Percentiles rank a stretch among this genome's conserved stretches.
Conservation (phyloP, 1,140 invertebrate species). For the Eubasilissa regina region DNA sequence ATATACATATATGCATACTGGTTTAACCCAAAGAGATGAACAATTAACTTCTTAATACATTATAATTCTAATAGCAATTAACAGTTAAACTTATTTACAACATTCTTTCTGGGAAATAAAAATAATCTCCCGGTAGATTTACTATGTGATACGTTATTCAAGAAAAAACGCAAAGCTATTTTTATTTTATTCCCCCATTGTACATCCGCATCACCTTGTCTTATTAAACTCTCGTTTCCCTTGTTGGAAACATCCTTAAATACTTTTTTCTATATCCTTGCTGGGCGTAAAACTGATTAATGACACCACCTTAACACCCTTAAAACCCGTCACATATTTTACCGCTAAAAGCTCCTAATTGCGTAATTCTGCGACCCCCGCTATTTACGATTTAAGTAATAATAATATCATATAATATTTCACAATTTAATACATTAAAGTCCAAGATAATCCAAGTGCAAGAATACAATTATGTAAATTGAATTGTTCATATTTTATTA, state of each 20-base stretch:
- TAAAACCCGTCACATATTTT: slow-evolving; percentile 15
- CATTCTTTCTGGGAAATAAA: neutral
- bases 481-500: neutral
- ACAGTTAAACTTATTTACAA: too few relatives aligned
- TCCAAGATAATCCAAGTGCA: too few relatives aligned
- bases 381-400: neutral
- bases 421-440: too few relatives aligned
- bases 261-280: slow-evolving; percentile 14
- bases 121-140: neutral
- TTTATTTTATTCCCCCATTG: neutral
- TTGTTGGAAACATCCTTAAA: neutral
- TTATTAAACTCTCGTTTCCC: slow-evolving; percentile 10
- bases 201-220: neutral
- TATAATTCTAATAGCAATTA: too few relatives aligned
- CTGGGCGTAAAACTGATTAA: slow-evolving; percentile 29
- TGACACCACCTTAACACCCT: slow-evolving; percentile 25
- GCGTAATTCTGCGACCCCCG: slow-evolving; percentile 6
- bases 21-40: neutral
- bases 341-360: slow-evolving; percentile 37
- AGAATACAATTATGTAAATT: too few relatives aligned
- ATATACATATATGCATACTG: too few relatives aligned
- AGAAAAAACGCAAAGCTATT: neutral
- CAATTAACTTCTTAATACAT: too few relatives aligned
- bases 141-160: neutral
- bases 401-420: too few relatives aligned